A percentile compares a stretch with the other conserved stretches of the same genome.
These are phyloP conservation scores for Cephus pygmeus DNA, from an alignment of 2,888 invertebrate genomes.

Conservation along the genomic window DNA sequence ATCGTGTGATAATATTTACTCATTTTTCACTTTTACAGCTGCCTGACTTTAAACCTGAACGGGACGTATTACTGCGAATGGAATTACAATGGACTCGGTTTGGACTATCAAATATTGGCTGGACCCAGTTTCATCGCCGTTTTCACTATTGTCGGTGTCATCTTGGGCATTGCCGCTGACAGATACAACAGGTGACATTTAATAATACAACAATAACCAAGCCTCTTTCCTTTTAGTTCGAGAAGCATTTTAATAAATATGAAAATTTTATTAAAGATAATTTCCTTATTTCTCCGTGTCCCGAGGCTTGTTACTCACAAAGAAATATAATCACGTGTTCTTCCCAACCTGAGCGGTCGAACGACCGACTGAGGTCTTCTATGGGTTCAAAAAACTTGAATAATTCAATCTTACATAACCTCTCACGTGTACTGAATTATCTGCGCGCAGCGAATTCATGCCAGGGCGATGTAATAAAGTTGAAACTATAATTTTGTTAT, in stretches of 20 bases:
- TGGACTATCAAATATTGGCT: conserved; percentile 92
- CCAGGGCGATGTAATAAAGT: not conserved
- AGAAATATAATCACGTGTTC: not conserved
- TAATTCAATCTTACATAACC: not conserved
- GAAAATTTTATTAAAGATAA: not conserved
- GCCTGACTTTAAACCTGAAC: conserved; percentile 74
- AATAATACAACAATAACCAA: not conserved
- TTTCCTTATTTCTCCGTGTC: not conserved
- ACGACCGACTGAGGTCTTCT: not conserved
- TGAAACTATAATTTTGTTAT: not conserved
- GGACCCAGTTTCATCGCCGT: conserved; percentile 94
- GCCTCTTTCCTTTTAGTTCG: no score
- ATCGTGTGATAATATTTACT: not conserved
- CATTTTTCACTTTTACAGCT: conserved; percentile 65
- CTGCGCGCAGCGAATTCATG: not conserved
- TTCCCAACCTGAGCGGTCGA: not conserved
- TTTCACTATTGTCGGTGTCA: conserved; percentile 88
- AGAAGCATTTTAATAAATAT: no score
- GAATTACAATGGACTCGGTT: conserved; percentile 92
- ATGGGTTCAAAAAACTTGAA: no score
- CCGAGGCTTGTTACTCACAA: not conserved
- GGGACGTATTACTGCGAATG: conserved; percentile 87
- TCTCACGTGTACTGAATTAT: not conserved
- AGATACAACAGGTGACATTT: conserved; percentile 67
- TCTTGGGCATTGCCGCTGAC: conserved; percentile 86